Evolutionary conservation across 2,113 vertebrate species (phyloP).

Genomic region (Bothrops jararaca): DNA sequence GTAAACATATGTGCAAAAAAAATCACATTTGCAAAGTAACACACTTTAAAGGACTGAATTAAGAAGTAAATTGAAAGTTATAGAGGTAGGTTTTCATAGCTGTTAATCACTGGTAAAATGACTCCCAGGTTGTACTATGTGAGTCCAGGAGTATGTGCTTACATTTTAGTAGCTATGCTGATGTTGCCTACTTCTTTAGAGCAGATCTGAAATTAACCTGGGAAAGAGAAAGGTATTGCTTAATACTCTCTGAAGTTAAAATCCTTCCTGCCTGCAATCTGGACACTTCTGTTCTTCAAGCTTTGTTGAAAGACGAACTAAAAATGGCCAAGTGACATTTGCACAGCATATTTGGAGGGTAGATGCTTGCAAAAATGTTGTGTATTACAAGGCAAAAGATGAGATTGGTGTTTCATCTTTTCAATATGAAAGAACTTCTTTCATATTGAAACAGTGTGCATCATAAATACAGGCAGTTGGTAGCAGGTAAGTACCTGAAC

Average conservation of each 20-base stretch:
- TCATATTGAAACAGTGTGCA: background rate
- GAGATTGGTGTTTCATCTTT: background rate
- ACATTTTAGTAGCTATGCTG: background rate
- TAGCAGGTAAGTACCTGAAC: background rate
- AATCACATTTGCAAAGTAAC: background rate
- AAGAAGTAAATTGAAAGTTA: background rate
- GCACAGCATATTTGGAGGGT: background rate
- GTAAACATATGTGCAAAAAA: background rate
- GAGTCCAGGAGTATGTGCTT: background rate
- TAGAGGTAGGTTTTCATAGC: background rate
- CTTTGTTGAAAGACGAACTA: background rate
- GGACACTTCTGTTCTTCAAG: background rate
- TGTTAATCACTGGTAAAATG: background rate
- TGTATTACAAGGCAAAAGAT: background rate
- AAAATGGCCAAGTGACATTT: background rate
- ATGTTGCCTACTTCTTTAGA: background rate
- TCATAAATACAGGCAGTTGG: background rate
- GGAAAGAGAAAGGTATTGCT: background rate
- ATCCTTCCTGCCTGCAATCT: background rate
- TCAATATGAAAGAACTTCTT: background rate
- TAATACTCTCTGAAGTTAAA: background rate
- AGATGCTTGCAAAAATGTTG: background rate
- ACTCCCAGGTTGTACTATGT: background rate
- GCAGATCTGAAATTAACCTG: background rate
- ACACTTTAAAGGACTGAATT: background rate